Evolutionary conservation across 2,888 invertebrate species (phyloP).

Genomic region (Acanthoscelides obtectus): DNA sequence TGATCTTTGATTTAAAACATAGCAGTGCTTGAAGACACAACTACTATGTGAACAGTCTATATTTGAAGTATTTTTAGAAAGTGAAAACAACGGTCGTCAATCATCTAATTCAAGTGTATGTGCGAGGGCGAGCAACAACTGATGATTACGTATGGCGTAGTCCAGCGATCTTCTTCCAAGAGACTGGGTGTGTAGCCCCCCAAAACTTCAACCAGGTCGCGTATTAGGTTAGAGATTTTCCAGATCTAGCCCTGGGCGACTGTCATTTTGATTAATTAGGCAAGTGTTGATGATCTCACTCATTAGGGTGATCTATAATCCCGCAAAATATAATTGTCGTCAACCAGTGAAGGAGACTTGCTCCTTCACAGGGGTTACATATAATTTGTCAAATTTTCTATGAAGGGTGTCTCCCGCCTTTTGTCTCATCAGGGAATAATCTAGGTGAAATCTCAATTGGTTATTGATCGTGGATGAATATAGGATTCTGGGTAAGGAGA

Average conservation of each 20-base stretch:
- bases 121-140: too few relatives aligned
- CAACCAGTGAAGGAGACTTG: not conserved
- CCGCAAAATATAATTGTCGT: constrained; percentile 5
- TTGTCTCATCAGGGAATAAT: not conserved
- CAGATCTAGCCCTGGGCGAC: constrained; percentile 2
- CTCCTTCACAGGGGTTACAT: not conserved
- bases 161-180: too few relatives aligned
- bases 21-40: too few relatives aligned
- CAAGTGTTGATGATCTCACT: constrained; percentile 40
- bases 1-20: too few relatives aligned
- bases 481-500: not conserved
- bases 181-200: constrained; percentile 3
- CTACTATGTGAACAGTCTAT: too few relatives aligned
- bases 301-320: constrained; percentile 26
- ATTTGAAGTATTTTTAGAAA: too few relatives aligned
- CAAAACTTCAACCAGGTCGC: constrained; percentile 4
- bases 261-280: constrained; percentile 35
- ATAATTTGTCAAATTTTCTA: constrained; percentile 1
- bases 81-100: too few relatives aligned
- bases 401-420: not conserved
- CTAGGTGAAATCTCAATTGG: not conserved
- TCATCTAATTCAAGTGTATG: too few relatives aligned
- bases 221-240: constrained; percentile 1
- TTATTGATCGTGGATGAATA: not conserved
- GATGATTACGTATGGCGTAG: too few relatives aligned